phyloP scores from a whole-genome alignment of 1,140 invertebrate genomes.

The Battus philenor region DNA sequence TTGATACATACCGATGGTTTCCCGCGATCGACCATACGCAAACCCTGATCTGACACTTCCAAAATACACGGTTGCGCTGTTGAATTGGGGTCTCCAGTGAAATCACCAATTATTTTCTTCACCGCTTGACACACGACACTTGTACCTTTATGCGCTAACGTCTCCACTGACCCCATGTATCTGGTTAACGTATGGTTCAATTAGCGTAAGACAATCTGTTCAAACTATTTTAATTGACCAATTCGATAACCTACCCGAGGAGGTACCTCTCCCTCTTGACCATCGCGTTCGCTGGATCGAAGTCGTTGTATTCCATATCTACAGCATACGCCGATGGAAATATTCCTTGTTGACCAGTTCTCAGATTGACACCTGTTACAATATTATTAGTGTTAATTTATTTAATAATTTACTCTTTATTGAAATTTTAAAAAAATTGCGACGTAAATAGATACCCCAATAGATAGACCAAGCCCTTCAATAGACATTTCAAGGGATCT shows the following conservation, averaged over 20 bases:
- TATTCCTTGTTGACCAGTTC: conserved; percentile 94
- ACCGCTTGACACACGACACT: conserved; percentile 92
- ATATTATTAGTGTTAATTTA: too few species aligned
- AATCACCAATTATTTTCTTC: conserved; percentile 85
- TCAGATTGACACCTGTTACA: conserved; percentile 90
- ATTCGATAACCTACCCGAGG: conserved; percentile 80
- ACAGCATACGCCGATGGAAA: conserved; percentile 98
- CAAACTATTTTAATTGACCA: too few species aligned
- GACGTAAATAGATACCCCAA: too few species aligned
- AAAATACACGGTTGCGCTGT: conserved; percentile 88
- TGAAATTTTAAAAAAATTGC: too few species aligned
- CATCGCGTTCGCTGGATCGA: conserved; percentile 90
- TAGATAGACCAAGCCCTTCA: too few species aligned
- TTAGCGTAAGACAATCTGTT: too few species aligned
- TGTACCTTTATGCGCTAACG: conserved; percentile 94
- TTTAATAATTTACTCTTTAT: too few species aligned
- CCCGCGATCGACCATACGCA: conserved; percentile 94
- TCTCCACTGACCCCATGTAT: conserved; percentile 97
- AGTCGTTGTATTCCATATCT: conserved; percentile 96
- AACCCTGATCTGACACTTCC: conserved; percentile 96
- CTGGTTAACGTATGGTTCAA: too few species aligned
- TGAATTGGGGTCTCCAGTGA: conserved; percentile 80
- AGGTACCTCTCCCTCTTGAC: conserved; percentile 93
- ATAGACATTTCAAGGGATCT: too few species aligned
- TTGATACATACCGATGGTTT: conserved; percentile 80